phyloP scores from a whole-genome alignment of 2,113 vertebrate species.

The Ascaphus truei region DNA sequence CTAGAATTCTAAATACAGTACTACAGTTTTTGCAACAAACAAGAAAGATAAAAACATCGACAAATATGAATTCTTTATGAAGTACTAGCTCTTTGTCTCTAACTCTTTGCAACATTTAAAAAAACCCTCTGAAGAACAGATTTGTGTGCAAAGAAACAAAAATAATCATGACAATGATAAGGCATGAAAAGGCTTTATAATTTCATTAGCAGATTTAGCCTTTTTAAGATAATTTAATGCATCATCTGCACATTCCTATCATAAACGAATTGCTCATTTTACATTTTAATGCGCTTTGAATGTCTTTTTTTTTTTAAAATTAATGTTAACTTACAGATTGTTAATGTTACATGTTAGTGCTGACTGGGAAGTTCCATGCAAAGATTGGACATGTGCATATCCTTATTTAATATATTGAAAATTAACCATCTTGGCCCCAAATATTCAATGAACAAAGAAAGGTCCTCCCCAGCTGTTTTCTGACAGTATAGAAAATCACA shows the following conservation, averaged over 20 bases:
- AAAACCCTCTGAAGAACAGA: too few species aligned
- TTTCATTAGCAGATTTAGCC: constrained; percentile 13
- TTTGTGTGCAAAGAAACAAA: constrained; percentile 8
- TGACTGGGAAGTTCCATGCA: constrained; percentile 6
- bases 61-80: too few species aligned
- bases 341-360: constrained; percentile 16
- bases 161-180: constrained; percentile 22
- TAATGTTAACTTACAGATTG: constrained; percentile 14
- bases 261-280: constrained; percentile 22
- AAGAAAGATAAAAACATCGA: too few species aligned
- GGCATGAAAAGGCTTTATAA: constrained; percentile 23
- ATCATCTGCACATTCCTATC: constrained; percentile 28
- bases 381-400: background rate
- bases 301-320: constrained; percentile 23
- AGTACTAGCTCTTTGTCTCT: too few species aligned
- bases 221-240: constrained; percentile 31
- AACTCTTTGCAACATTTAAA: too few species aligned
- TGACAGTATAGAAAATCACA: constrained; percentile 1
- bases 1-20: too few species aligned
- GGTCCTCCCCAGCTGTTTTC: background rate
- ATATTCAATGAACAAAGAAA: background rate
- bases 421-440: background rate
- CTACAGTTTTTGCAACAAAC: too few species aligned
- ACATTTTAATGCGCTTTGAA: constrained; percentile 5
- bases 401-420: background rate